Evolutionary conservation across 2,888 invertebrate species (phyloP), one percentile per base, ranked within the genome.

Genomic region (Catocala nupta): DNA sequence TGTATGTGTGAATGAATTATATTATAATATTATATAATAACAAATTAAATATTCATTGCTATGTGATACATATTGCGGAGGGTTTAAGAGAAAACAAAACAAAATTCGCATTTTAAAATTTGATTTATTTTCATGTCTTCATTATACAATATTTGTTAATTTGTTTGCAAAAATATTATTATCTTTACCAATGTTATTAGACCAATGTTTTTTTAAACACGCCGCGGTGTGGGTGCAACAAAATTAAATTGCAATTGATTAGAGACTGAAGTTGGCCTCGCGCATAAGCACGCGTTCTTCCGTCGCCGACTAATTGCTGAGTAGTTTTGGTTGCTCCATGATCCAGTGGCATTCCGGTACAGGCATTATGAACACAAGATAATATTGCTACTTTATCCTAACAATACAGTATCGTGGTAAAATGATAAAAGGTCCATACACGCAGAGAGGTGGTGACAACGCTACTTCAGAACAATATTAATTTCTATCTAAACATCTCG

Each of bases 141-240:
- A 69, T 66, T 76, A 88, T 82, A 90, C 84, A 86, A 83, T 84
- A 83, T 85, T 85, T 85, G 85, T 90, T 91, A 90, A 88, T 86
- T 89, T 84, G 81, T 82, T 86, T 92, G 90, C 83, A 92, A 92
- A 92, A 92, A 92, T 92, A 92, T 88, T 81, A 69, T 80, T 79
- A 81, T 84, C 80, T 83, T 78, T 71, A 82, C 73, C 72, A 79
- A 73, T 68, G 59, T 59, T 71, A 69, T 64, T 57, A 67, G 54
- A 77, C 65, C 69, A 65, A 70, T 75, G 63, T 73, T 67, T 42
- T 65, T 65, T 70, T 59, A 70, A 65, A 63, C n/a, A 42, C 57
- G 58, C 49, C 47, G 9, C 8, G n/a, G 5, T 16, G 13, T 47
- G 4, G 47, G 16, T 8, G 4, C 25, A 10, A 13, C 13, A 9